phyloP scores from a whole-genome alignment of 2,797 vertebrate genomes.

The Peromyscus aztecus region DNA sequence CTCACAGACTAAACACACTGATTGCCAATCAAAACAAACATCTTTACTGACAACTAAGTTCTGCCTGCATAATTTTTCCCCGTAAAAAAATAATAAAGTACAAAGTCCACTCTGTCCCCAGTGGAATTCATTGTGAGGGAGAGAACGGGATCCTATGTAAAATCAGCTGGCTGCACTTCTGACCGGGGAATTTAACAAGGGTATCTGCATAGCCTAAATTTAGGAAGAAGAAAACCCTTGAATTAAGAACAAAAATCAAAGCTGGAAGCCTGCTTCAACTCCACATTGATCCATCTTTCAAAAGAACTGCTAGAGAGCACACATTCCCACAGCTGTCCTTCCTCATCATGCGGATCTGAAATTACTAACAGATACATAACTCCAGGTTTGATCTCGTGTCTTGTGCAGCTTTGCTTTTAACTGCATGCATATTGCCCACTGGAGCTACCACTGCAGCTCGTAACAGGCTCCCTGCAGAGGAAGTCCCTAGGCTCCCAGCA shows the following conservation, averaged over 20 bases:
- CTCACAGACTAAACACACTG: constrained; percentile 81
- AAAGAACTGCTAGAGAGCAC: constrained; percentile 51
- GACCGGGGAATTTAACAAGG: constrained; percentile 18
- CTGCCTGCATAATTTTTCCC: constrained; percentile 71
- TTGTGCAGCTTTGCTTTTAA: constrained; percentile 72
- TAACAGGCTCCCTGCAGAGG: constrained; percentile 49
- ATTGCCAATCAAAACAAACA: constrained; percentile 82
- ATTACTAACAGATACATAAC: constrained; percentile 75
- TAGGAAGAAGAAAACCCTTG: constrained; percentile 57
- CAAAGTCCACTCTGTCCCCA: constrained; percentile 79
- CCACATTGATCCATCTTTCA: constrained; percentile 43
- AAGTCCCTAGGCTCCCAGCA: constrained; percentile 53
- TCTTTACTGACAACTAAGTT: constrained; percentile 69
- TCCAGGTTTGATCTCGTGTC: constrained; percentile 56
- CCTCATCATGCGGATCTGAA: constrained; percentile 53
- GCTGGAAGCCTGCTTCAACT: constrained; percentile 7
- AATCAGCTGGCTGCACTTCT: constrained; percentile 35
- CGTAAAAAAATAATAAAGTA: constrained; percentile 63
- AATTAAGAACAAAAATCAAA: constrained; percentile 51
- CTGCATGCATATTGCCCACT: neutral
- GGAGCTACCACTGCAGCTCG: constrained; percentile 58
- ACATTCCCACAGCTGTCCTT: neutral
- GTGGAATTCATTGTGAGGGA: constrained; percentile 6
- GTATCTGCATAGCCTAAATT: neutral
- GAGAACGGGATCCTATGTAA: neutral